Conservation (phyloP, 1,140 invertebrate species). For the Calephelis nemesis region DNA sequence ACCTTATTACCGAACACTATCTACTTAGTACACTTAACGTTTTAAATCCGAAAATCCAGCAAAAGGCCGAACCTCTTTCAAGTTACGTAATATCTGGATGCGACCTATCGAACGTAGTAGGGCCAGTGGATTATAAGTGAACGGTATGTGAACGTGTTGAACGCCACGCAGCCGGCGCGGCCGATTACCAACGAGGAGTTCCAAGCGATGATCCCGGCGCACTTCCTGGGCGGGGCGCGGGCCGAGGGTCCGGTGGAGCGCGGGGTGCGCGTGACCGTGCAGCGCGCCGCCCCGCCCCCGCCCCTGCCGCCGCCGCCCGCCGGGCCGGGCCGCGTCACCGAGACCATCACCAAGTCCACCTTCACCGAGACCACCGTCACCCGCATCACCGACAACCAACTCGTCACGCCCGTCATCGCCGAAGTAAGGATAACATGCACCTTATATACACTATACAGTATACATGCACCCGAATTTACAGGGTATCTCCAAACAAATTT, state of each 20-base stretch:
- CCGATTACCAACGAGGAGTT: conserved; percentile 95
- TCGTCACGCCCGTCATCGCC: conserved; percentile 89
- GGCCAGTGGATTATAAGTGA: conserved; percentile 19
- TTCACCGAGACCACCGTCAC: conserved; percentile 96
- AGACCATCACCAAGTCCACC: conserved; percentile 95
- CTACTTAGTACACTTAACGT: no score
- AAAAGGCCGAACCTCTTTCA: no score
- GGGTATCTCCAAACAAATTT: no score
- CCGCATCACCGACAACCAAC: conserved; percentile 93
- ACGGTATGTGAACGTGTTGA: conserved; percentile 72
- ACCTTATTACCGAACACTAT: no score
- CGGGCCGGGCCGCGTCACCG: conserved; percentile 90
- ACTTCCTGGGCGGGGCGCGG: conserved; percentile 84
- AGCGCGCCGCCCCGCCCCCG: conserved; percentile 72
- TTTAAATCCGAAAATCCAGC: no score
- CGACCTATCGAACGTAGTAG: background rate
- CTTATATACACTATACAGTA: background rate
- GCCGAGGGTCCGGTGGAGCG: conserved; percentile 42
- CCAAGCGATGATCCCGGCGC: conserved; percentile 94
- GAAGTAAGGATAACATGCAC: conserved; percentile 83
- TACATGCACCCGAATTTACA: background rate
- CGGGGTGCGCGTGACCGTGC: conserved; percentile 78
- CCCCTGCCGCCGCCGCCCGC: conserved; percentile 91
- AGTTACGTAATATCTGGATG: background rate
- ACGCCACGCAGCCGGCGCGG: conserved; percentile 82